Evolutionary conservation across 2,113 vertebrate genomes (phyloP), one percentile per base, ranked within the genome.

Genomic region (Elaphurus davidianus): DNA sequence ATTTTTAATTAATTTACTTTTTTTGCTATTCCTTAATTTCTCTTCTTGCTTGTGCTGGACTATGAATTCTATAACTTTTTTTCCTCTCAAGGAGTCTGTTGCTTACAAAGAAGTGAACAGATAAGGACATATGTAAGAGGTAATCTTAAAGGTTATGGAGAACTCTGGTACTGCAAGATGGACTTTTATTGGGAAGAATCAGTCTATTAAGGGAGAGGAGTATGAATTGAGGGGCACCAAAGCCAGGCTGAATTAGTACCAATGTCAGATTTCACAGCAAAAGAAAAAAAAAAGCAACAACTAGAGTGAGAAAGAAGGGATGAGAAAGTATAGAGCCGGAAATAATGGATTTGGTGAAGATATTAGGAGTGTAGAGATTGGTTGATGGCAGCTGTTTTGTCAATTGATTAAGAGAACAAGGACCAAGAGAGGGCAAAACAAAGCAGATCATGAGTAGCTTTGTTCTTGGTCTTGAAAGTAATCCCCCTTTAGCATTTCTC

Each of bases 191-290:
- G 16, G 76, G 19, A 28, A 16, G 13, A 85, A 27, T 62, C 1
- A 0, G 33, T 40, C 40, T 84, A 64, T 13, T 7, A 27, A 88
- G 10, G 12, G 3, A 1, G 5, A 7, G 3, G 6, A 14, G 1
- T 1, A 7, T 82, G 40, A 30, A 25, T 0, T 16, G 40, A 62
- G 57, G 54, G 47, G 50, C 30, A 21, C 36, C 23, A 52, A 33
- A 30, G 14, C 28, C 82, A 88, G 23, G 8, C 33, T 57, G 17
- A 36, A n/a, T 36, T 60, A 54, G 43, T 27, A 25, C 33, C 50
- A 36, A 55, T 50, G 43, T 30, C 55, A 79, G 30, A n/a, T 43
- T 83, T 67, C 19, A 52, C 4, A 45, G 23, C 11, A 79, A 57
- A 81, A 9, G 33, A 23, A 84, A 59, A 60, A n/a, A 13, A 90